Base-by-base conservation (phyloP, 2,888 invertebrate genomes). In the Empis stercorea region DNA sequence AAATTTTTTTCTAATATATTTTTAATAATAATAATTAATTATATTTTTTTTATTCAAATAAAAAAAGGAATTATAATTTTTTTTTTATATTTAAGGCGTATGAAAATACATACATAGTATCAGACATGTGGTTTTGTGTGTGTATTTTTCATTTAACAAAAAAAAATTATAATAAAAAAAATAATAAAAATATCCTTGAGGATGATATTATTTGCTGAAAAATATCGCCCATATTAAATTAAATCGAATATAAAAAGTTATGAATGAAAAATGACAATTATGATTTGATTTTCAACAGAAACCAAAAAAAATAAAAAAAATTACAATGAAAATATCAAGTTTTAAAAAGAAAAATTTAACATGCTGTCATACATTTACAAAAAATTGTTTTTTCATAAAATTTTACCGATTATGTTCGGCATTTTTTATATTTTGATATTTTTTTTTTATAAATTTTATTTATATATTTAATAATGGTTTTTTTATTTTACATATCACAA, bases 21-120 rank as follows among this genome's bases (percentile, higher is more conserved):
- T 4, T 27, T 7, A 27, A 7, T 27, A 27, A 27, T 27, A 27
- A 27, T 27, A 27, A 7, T 27, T 27, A 4, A 4, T 20, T 20
- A 20, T 20, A 4, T 20, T 20, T 3, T 20, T 20, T 20, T 20
- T 20, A 4, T n/a, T n/a, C n/a, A n/a, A n/a, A 20, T 4, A 20
- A 27, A 27, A 27, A 27, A 27, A 27, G 23, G 7, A 27, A 27
- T 27, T 27, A 27, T 6, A 27, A 27, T 6, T 9, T 7, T 7
- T 27, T 27, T 27, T 9, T 27, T 20, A 4, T 5, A 37, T 38
- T 38, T 38, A 38, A 38, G 38, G 38, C 38, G 17, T 17, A 38
- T 38, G 61, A 61, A 61, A 59, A 61, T 63, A 63, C 66, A 65
- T 56, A 75, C 76, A 75, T 75, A 75, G 76, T 73, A 65, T 76